Percentiles rank a stretch among this genome's conserved stretches.
Conservation (phyloP, 1,140 invertebrate species). For the Aphidius ervi region DNA sequence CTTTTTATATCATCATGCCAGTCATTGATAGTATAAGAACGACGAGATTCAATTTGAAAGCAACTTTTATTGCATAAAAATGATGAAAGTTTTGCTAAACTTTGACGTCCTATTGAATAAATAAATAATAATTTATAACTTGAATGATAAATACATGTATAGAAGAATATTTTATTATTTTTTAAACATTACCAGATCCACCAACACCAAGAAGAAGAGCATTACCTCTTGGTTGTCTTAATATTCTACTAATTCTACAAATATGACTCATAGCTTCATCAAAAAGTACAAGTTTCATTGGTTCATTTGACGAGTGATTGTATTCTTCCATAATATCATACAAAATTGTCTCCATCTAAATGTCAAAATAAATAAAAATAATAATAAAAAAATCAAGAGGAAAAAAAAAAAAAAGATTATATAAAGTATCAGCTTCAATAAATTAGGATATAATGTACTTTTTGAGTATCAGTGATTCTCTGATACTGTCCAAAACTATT, state of each 20-base stretch:
- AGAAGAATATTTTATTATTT: too few relatives aligned
- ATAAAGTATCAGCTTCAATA: neutral
- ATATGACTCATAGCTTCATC: conserved; percentile 66
- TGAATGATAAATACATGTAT: too few relatives aligned
- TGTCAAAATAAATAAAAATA: conserved; percentile 13
- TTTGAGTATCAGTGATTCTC: conserved; percentile 26
- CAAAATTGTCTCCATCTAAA: conserved; percentile 39
- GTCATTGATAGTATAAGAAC: conserved; percentile 52
- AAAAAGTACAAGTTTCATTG: conserved; percentile 69
- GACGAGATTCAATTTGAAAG: conserved; percentile 57
- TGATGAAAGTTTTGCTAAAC: conserved; percentile 61
- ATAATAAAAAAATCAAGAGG: neutral
- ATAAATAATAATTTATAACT: too few relatives aligned
- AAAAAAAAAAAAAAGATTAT: conserved; percentile 2
- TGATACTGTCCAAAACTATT: conserved; percentile 27
- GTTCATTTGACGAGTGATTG: conserved; percentile 62
- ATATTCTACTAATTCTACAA: conserved; percentile 61
- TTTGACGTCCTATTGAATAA: conserved; percentile 55
- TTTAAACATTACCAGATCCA: conserved; percentile 53
- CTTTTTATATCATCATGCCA: conserved; percentile 65
- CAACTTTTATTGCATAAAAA: conserved; percentile 60
- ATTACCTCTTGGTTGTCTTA: conserved; percentile 61
- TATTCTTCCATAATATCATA: conserved; percentile 62
- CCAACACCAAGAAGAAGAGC: conserved; percentile 62
- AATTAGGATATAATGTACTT: conserved; percentile 20